Evolutionary conservation across 2,113 vertebrate genomes (phyloP).

Genomic region (Hemicordylus capensis): DNA sequence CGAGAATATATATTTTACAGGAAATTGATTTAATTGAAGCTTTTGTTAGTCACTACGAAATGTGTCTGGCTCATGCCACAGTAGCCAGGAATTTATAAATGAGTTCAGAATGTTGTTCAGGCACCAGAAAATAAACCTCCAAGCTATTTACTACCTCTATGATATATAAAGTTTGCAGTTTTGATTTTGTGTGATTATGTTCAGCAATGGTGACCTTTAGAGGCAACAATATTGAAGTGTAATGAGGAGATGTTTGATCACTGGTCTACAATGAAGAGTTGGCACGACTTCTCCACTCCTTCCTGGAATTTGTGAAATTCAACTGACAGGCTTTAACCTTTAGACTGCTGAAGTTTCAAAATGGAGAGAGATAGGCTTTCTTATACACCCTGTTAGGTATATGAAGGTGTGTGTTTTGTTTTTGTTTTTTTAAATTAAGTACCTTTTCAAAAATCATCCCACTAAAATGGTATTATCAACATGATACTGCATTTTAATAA

Average conservation of each 20-base stretch:
- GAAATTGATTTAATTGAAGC: constrained; percentile 81
- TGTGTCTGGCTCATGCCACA: constrained; percentile 70
- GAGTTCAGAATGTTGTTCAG: constrained; percentile 84
- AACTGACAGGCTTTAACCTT: constrained; percentile 85
- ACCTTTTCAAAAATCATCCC: background rate
- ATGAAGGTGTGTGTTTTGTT: constrained; percentile 72
- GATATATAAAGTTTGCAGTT: constrained; percentile 99
- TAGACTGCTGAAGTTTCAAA: constrained; percentile 78
- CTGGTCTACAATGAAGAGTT: constrained; percentile 89
- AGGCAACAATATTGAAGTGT: constrained; percentile 99
- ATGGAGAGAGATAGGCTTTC: constrained; percentile 77
- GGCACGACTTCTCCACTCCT: constrained; percentile 78
- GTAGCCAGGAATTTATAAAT: constrained; percentile 85
- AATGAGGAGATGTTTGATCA: constrained; percentile 99
- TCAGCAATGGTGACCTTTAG: constrained; percentile 99
- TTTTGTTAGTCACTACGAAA: constrained; percentile 70
- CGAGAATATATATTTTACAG: constrained; percentile 66
- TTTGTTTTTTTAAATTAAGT: background rate
- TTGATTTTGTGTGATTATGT: constrained; percentile 99
- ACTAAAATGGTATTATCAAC: constrained; percentile 45
- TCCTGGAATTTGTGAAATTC: constrained; percentile 80
- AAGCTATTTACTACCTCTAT: constrained; percentile 96
- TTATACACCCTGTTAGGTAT: constrained; percentile 71
- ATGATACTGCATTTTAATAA: too few relatives aligned
- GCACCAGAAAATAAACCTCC: constrained; percentile 92